A percentile compares a stretch with the other conserved stretches of the same genome.
Conservation (phyloP, 2,113 vertebrate species). For the Cercocebus atys region DNA sequence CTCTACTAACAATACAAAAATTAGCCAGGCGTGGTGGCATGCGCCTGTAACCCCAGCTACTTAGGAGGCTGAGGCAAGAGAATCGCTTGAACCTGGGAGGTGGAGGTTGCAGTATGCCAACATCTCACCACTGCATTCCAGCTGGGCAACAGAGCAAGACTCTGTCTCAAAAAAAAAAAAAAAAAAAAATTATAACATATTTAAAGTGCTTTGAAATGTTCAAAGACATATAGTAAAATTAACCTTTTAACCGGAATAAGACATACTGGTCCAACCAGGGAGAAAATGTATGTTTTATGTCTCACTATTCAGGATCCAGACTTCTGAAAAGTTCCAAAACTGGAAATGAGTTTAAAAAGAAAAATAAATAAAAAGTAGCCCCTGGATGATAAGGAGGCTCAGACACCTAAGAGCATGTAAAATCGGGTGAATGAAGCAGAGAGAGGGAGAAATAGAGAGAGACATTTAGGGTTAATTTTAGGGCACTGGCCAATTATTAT, state of each 20-base stretch:
- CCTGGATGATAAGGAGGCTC: neutral
- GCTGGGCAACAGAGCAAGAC: no score
- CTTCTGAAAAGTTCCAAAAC: neutral
- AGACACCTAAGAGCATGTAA: neutral
- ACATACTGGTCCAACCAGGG: neutral
- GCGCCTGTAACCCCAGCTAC: no score
- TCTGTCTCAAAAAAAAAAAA: no score
- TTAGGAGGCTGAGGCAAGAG: no score
- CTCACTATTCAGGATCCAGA: neutral
- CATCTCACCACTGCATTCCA: no score
- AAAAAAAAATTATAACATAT: neutral
- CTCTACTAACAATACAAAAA: no score
- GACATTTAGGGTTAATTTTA: neutral
- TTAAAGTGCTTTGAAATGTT: neutral
- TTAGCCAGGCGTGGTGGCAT: no score
- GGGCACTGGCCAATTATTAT: neutral
- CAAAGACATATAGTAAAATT: conserved; percentile 27
- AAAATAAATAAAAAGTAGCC: neutral
- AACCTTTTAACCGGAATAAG: neutral
- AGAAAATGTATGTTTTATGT: neutral
- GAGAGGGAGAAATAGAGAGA: neutral
- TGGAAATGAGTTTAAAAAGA: neutral
- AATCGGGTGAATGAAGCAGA: neutral
- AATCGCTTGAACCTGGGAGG: no score
- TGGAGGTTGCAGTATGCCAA: no score